phyloP scores from a whole-genome alignment of 2,888 invertebrate genomes.

The Rhimphoctona megacephalus region DNA sequence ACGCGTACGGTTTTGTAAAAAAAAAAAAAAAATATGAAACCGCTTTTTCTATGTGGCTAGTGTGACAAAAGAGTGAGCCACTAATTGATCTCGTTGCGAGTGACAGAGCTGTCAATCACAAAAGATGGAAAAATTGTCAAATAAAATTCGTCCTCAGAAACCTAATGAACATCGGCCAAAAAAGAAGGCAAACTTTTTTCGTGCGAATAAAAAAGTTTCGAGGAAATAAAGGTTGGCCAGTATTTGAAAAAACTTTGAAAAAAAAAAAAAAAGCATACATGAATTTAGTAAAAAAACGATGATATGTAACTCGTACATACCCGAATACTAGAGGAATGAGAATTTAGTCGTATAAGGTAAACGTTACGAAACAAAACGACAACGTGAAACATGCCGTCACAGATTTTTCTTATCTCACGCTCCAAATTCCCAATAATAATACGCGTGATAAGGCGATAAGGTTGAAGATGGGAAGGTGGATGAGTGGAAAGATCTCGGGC shows the following conservation, averaged over 20 bases:
- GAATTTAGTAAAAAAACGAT: neutral
- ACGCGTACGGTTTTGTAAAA: neutral
- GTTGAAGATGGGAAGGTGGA: constrained; percentile 48
- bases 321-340: constrained; percentile 6
- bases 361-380: constrained; percentile 59
- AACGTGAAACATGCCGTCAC: constrained; percentile 53
- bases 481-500: neutral
- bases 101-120: neutral
- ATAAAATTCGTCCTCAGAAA: neutral
- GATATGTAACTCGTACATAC: neutral
- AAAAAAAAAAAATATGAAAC: neutral
- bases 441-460: constrained; percentile 66
- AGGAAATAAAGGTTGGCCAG: neutral
- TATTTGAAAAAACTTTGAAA: neutral
- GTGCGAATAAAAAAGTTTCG: neutral
- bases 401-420: constrained; percentile 68
- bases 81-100: neutral
- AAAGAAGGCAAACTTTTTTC: neutral
- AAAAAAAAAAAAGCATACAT: neutral
- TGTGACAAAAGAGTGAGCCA: neutral
- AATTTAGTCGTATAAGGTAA: constrained; percentile 57
- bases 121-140: neutral
- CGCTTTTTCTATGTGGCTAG: constrained; percentile 6
- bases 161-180: neutral
- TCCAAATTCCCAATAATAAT: constrained; percentile 70